phyloP scores from a whole-genome alignment of 35 echinoderm and acorn worm species.

The Lytechinus variegatus region DNA sequence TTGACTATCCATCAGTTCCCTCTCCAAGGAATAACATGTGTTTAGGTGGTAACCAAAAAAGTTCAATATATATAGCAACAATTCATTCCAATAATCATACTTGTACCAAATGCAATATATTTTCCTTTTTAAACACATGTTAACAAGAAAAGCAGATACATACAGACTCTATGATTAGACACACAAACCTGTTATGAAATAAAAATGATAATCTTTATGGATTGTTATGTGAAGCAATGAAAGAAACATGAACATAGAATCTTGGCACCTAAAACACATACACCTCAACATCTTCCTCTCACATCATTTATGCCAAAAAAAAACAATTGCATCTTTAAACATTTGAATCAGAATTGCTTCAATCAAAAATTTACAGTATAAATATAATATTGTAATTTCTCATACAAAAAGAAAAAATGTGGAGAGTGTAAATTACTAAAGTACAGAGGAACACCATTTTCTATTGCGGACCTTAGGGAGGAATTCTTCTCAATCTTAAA shows the following conservation, averaged over 20 bases:
- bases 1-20: neutral
- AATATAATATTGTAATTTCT: constrained; percentile 54
- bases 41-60: constrained; percentile 35
- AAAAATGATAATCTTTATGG: neutral
- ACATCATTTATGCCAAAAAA: neutral
- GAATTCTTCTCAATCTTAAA: neutral
- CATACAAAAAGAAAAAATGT: constrained; percentile 42
- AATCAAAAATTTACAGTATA: constrained; percentile 47
- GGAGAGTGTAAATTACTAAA: constrained; percentile 24
- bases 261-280: neutral
- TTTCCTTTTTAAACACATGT: constrained; percentile 35
- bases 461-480: neutral
- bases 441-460: neutral
- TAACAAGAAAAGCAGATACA: constrained; percentile 35
- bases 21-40: constrained; percentile 29
- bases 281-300: neutral
- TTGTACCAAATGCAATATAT: constrained; percentile 34
- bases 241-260: neutral
- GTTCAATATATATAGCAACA: constrained; percentile 48
- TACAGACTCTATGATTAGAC: constrained; percentile 4
- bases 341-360: constrained; percentile 55
- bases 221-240: constrained; percentile 12
- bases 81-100: constrained; percentile 25
- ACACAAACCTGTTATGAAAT: neutral
- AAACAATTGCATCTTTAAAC: constrained; percentile 50